Percentiles rank a stretch among this genome's conserved stretches.
These are phyloP conservation scores for Sciurus vulgaris DNA, from an alignment of 2,797 vertebrate species.

Conservation along the genomic window DNA sequence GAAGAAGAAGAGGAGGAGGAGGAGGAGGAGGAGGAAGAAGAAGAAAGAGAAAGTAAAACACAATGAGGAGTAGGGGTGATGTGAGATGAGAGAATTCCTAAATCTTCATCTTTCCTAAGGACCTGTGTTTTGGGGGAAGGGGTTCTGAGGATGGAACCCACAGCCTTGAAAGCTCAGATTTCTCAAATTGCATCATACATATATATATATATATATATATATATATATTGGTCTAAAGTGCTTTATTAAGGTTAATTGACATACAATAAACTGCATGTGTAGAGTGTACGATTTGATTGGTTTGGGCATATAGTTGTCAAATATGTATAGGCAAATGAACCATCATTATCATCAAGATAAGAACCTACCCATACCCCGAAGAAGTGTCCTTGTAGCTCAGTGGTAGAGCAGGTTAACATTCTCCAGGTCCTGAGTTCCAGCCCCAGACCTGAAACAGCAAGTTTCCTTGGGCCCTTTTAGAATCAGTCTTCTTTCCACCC, in stretches of 20 bases:
- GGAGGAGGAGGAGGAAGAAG: fast-evolving
- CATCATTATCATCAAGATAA: not conserved
- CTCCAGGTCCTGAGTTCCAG: too few relatives aligned
- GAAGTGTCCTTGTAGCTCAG: not conserved
- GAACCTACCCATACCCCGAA: not conserved
- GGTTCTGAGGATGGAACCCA: too few relatives aligned
- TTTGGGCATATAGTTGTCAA: not conserved
- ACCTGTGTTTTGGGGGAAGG: too few relatives aligned
- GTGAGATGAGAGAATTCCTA: too few relatives aligned
- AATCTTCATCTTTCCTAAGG: too few relatives aligned
- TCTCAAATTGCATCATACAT: not conserved
- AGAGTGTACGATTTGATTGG: not conserved
- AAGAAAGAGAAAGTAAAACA: too few relatives aligned
- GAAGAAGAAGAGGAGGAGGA: too few relatives aligned
- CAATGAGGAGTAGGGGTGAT: too few relatives aligned
- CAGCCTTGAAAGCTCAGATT: not conserved
- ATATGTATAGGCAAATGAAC: not conserved
- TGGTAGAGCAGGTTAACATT: too few relatives aligned
- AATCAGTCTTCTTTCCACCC: not conserved
- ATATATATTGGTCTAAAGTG: too few relatives aligned
- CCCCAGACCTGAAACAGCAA: not conserved
- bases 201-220: not conserved
- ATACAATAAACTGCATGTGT: not conserved
- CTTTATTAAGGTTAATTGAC: not conserved
- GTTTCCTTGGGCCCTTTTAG: not conserved